Evolutionary conservation across 2,888 invertebrate genomes (phyloP).

Genomic region (Uropetala carovei): DNA sequence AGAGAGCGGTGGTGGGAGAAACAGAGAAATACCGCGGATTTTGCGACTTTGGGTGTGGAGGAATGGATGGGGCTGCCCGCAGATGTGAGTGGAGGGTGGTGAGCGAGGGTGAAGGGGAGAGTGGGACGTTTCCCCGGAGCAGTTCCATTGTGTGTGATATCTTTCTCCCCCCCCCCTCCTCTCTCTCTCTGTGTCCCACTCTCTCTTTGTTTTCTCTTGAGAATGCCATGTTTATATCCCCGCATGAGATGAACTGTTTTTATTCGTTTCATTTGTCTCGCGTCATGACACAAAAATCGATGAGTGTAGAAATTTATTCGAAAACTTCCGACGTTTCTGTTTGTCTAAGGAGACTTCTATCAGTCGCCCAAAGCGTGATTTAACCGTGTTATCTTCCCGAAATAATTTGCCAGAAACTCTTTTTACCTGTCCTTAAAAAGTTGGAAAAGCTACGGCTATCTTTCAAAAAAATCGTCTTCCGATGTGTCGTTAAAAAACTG

Average conservation of each 20-base stretch:
- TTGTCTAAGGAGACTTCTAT: background rate
- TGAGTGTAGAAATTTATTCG: background rate
- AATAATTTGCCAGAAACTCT: background rate
- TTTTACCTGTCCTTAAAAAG: background rate
- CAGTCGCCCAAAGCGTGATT: background rate
- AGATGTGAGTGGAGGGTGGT: background rate
- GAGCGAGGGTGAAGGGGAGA: background rate
- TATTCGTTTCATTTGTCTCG: constrained; percentile 60
- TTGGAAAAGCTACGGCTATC: background rate
- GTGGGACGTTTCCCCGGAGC: constrained; percentile 11
- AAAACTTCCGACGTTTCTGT: too few relatives aligned
- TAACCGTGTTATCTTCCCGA: background rate
- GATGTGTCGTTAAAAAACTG: background rate
- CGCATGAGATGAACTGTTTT: constrained; percentile 27
- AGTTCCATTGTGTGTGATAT: background rate
- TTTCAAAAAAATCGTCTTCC: background rate
- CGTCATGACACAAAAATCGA: constrained; percentile 39
- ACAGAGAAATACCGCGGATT: background rate
- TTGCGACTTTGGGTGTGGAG: background rate
- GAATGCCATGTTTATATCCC: constrained; percentile 39
- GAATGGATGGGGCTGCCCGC: background rate
- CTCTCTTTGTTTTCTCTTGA: constrained; percentile 29
- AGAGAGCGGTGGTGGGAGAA: background rate
- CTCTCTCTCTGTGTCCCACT: background rate
- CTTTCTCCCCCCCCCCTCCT: background rate